These are phyloP conservation scores for Diaphora mendica DNA, from an alignment of 2,888 invertebrate species.

Conservation along the genomic window DNA sequence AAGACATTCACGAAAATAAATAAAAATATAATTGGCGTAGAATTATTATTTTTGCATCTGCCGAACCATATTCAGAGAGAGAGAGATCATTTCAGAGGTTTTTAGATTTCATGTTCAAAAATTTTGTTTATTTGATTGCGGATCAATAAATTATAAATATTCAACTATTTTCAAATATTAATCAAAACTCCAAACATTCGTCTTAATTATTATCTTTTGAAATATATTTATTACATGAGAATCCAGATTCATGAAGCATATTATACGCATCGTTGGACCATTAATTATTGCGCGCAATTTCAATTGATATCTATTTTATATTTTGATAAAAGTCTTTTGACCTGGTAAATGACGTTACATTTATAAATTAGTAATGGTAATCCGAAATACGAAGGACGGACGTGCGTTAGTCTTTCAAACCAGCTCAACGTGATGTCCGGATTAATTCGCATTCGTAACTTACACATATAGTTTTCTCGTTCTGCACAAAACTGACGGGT, in stretches of 20 bases:
- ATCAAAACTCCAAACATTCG: background rate
- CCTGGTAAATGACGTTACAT: background rate
- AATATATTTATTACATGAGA: background rate
- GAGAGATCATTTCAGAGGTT: too few species aligned
- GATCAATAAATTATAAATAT: background rate
- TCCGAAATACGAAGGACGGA: background rate
- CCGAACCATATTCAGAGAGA: too few species aligned
- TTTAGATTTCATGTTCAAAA: background rate
- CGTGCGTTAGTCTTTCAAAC: background rate
- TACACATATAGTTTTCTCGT: slow-evolving; percentile 15
- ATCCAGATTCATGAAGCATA: background rate
- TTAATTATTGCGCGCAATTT: background rate
- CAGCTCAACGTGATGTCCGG: slow-evolving; percentile 12
- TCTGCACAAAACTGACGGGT: slow-evolving; percentile 18
- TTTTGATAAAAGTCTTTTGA: background rate
- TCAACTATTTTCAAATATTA: background rate
- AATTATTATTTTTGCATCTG: too few species aligned
- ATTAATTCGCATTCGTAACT: slow-evolving; percentile 17
- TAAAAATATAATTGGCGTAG: background rate
- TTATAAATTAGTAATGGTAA: background rate
- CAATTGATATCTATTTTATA: background rate
- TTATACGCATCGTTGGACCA: background rate
- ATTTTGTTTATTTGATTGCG: background rate
- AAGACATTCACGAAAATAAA: background rate
- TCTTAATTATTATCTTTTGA: background rate